Base-by-base conservation (phyloP, 2,797 vertebrate genomes). In the Silurus lanzhouensis region DNA sequence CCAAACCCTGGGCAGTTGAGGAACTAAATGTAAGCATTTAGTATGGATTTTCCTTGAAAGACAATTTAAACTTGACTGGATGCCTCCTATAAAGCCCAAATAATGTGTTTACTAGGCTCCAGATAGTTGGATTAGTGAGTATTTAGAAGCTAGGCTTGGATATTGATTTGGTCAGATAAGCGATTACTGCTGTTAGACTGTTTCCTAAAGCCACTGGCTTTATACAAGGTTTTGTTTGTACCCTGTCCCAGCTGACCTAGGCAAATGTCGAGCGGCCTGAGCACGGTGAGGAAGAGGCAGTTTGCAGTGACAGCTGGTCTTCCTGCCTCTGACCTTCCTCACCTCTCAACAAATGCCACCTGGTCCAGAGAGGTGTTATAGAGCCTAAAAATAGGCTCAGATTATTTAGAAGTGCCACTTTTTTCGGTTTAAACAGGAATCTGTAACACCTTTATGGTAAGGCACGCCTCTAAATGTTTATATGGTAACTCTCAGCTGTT, bases 241-340 rank as follows among this genome's bases (percentile, higher is more conserved):
- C 68, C 64, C 22, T 64, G 8, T 58, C 78, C 81, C 85, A 82
- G 52, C 61, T 81, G 83, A 31, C 78, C 64, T 63, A 74, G 67
- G 48, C 84, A 86, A 87, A 86, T 81, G 75, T 74, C 67, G 6
- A 52, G 63, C 63, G 46, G 57, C 25, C 46, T 72, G 57, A 72
- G 60, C 67, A 85, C 66, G 64, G 75, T 71, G 64, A 84, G 55
- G 63, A 81, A 81, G n/a, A 81, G 5, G 64, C 48, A 81, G 46
- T 81, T 81, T 38, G 25, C 79, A 25, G n/a, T 80, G 88, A 80
- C 84, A 90, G 82, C 87, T 87, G 84, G 72, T 84, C 79, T 72
- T 66, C 55, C 27, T 84, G 76, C 3, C 48, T n/a, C 2, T 83
- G 86, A 86, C 87, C 87, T 85, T 87, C 68, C n/a, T 84, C 64